Evolutionary conservation across 2,113 vertebrate species (phyloP), one percentile per base, ranked within the genome.

Genomic region (Willisornis vidua): DNA sequence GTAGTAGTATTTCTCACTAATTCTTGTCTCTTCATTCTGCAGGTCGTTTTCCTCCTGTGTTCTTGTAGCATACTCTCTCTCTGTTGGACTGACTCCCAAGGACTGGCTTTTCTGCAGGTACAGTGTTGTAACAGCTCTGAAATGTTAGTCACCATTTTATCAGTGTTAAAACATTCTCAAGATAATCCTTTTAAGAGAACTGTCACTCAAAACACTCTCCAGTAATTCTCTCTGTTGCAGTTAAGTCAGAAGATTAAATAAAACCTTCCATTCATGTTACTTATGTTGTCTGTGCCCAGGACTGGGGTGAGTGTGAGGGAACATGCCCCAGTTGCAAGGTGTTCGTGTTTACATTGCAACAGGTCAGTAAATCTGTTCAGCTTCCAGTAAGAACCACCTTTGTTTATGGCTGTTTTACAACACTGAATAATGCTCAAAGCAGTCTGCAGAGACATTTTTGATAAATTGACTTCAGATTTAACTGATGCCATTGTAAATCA

Each of bases 161-260:
- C 89, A 66, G 70, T 26, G 41, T 86, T 72, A 83, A 80, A 94
- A 55, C 0, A 1, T 91, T 96, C 77, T 92, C 57, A 66, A 92
- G 59, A 70, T 49, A 91, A 80, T 54, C 23, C 52, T 82, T 91
- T 71, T 54, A 83, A 57, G 52, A 90, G 63, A 90, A 59, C 79
- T 85, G 80, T 95, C 85, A 90, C 57, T 95, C 95, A 95, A 28
- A 20, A 83, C 59, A 41, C 41, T 80, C 70, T 87, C 89, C 93
- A 96, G 86, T 90, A 92, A 92, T 83, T 92, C 65, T 77, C 66
- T 78, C 58, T 73, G 35, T 72, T 93, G 77, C 74, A 96, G 45
- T 18, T 19, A 91, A 94, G 59, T 75, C 73, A 87, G 46, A 75
- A 72, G 59, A 92, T 82, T 80, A 93, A 95, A 93, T 72, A 82